Evolutionary conservation across 2,113 vertebrate species (phyloP).

Genomic region (Mionectes macconnelli): DNA sequence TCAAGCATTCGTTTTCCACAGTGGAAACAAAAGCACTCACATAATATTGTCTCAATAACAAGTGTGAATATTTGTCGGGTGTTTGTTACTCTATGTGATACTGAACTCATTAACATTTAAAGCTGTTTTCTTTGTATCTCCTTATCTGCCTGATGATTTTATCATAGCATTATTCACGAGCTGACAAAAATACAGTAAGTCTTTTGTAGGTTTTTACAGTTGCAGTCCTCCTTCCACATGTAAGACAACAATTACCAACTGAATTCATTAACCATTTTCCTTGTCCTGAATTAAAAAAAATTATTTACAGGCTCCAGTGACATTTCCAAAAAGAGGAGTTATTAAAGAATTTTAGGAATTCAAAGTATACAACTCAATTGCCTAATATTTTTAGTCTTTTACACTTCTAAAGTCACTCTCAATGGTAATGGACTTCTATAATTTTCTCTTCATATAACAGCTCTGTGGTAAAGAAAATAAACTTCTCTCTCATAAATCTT

Average conservation of each 20-base stretch:
- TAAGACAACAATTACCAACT: neutral
- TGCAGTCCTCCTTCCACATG: neutral
- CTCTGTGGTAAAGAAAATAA: neutral
- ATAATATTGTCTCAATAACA: neutral
- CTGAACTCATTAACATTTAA: neutral
- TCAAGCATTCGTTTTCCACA: neutral
- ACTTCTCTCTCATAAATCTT: neutral
- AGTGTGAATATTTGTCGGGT: neutral
- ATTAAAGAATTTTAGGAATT: neutral
- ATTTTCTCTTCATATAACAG: neutral
- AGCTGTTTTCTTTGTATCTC: neutral
- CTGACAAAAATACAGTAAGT: neutral
- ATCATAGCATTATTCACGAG: neutral
- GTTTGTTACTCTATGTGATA: neutral
- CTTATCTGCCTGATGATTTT: neutral
- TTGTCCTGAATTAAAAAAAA: neutral
- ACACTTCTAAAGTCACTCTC: neutral
- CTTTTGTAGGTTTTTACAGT: neutral
- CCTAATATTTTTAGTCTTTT: neutral
- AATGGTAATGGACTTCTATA: neutral
- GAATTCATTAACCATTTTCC: neutral
- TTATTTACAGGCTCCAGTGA: neutral
- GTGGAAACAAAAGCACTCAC: neutral
- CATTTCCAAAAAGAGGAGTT: neutral
- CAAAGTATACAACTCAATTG: neutral